Conservation (phyloP, 2,797 vertebrate species). For the Iguana delicatissima region DNA sequence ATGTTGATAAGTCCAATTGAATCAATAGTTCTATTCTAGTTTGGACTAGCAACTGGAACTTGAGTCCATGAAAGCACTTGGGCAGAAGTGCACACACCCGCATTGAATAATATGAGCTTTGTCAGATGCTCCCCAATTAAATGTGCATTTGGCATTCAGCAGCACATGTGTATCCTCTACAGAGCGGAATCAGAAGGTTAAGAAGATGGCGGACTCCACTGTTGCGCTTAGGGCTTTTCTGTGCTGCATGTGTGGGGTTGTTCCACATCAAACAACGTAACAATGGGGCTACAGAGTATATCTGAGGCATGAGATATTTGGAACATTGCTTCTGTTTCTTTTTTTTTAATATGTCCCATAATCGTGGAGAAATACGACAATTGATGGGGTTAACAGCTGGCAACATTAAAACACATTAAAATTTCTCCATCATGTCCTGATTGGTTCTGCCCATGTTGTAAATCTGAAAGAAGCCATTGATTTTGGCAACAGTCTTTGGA, state of each 20-base stretch:
- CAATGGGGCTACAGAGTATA: no score
- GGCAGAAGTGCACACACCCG: no score
- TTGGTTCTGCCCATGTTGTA: not conserved
- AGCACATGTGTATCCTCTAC: not conserved
- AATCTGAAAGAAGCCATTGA: conserved; percentile 1
- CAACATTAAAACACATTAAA: not conserved
- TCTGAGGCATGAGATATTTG: not conserved
- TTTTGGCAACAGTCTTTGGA: not conserved
- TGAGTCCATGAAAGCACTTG: not conserved
- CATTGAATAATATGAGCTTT: not conserved
- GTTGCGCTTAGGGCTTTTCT: not conserved
- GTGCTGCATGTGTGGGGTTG: not conserved
- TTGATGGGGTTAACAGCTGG: not conserved
- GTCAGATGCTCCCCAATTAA: not conserved
- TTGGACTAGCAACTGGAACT: no score
- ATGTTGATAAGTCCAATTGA: no score
- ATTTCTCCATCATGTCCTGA: rapidly evolving
- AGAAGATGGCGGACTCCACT: not conserved
- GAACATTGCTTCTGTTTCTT: not conserved
- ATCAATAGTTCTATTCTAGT: no score
- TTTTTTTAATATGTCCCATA: not conserved
- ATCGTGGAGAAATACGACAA: rapidly evolving
- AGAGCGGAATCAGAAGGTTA: not conserved
- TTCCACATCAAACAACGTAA: not conserved
- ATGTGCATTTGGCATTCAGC: not conserved